These are phyloP conservation scores for Ctenomys sociabilis DNA, from an alignment of 2,113 vertebrate genomes.

Conservation along the genomic window DNA sequence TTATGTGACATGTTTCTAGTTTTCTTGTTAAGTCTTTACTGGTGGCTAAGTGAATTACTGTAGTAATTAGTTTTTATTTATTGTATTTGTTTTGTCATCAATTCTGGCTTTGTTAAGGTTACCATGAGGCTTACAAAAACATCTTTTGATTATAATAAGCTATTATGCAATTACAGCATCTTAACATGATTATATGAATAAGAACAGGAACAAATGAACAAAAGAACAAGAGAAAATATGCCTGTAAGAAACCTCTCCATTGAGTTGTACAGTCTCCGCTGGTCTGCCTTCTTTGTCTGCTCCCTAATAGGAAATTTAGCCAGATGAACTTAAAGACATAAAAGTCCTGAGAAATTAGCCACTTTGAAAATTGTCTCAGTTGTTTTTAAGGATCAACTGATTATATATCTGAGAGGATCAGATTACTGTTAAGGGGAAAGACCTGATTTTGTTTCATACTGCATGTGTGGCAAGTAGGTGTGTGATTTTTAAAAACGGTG, in stretches of 20 bases:
- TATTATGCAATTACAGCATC: not conserved
- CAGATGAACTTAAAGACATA: not conserved
- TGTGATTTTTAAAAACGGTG: not conserved
- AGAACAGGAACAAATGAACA: not conserved
- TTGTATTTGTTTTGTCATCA: not conserved
- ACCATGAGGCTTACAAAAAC: not conserved
- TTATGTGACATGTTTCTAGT: not conserved
- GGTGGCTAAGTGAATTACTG: not conserved
- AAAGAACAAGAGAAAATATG: not conserved
- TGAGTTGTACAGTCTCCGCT: not conserved
- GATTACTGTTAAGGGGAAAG: not conserved
- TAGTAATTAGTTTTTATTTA: not conserved
- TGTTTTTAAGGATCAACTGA: slow-evolving; percentile 36
- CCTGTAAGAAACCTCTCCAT: not conserved
- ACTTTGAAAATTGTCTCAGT: slow-evolving; percentile 10
- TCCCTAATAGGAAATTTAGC: not conserved
- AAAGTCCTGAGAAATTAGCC: not conserved
- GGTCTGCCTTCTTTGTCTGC: not conserved
- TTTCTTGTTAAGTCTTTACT: not conserved
- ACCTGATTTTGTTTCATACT: slow-evolving; percentile 28
- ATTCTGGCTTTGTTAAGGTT: not conserved
- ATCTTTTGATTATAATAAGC: not conserved
- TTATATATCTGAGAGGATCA: slow-evolving; percentile 38
- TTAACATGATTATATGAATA: not conserved
- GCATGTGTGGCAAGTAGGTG: not conserved